Percentiles rank a stretch among this genome's conserved stretches.
phyloP scores from a whole-genome alignment of 2,113 vertebrate genomes.

The Osmerus eperlanus region DNA sequence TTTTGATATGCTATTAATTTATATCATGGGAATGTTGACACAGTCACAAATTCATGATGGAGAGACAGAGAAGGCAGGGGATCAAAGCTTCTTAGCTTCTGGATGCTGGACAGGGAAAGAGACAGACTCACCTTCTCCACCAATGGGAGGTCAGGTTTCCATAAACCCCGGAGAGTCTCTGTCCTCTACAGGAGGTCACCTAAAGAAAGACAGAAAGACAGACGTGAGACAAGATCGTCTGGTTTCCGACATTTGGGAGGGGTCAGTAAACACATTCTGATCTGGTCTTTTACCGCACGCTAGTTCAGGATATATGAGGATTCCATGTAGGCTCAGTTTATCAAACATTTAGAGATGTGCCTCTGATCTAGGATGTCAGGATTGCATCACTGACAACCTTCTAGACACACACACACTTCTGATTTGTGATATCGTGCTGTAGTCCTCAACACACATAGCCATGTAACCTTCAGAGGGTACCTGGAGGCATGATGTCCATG shows the following conservation, averaged over 20 bases:
- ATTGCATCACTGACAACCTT: neutral
- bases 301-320: neutral
- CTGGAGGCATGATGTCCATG: constrained; percentile 10
- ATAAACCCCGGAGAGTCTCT: constrained; percentile 52
- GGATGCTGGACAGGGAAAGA: neutral
- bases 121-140: constrained; percentile 56
- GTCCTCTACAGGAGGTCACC: constrained; percentile 60
- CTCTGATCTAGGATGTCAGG: neutral
- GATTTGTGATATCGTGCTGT: neutral
- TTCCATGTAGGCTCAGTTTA: neutral
- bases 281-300: neutral
- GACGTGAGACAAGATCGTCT: too few relatives aligned
- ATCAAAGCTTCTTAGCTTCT: neutral
- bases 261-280: too few relatives aligned
- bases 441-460: neutral
- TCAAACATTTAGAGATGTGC: neutral
- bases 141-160: constrained; percentile 65
- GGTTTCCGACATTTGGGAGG: too few relatives aligned
- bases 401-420: neutral
- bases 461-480: neutral
- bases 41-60: constrained; percentile 13
- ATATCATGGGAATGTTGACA: constrained; percentile 25
- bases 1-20: constrained; percentile 44
- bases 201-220: constrained; percentile 20
- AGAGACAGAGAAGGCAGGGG: neutral